phyloP scores from a whole-genome alignment of 2,113 vertebrate genomes.

The Seriola rivoliana region DNA sequence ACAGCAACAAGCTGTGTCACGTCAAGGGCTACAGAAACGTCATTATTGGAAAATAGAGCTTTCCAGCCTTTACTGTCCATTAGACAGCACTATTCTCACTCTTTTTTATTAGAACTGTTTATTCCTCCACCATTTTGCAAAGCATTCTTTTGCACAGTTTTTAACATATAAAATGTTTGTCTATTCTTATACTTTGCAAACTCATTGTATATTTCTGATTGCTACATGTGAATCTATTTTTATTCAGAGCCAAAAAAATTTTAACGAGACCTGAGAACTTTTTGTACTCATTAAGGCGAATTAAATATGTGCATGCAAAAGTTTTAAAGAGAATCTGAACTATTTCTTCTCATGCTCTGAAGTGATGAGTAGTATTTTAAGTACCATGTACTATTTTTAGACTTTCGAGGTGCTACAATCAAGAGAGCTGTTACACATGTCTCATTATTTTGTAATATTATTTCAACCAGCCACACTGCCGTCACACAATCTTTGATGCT shows the following conservation, averaged over 20 bases:
- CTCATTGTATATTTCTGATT: not conserved
- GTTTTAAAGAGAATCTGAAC: not conserved
- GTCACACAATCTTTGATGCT: not conserved
- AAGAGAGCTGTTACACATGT: not conserved
- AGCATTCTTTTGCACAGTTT: conserved; percentile 8
- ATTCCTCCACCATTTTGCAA: not conserved
- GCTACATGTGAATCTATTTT: not conserved
- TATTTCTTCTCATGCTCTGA: conserved; percentile 1
- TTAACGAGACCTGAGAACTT: conserved; percentile 5
- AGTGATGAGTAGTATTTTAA: not conserved
- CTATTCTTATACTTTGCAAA: not conserved
- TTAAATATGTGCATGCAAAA: conserved; percentile 5
- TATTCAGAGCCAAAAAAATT: not conserved
- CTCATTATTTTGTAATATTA: not conserved
- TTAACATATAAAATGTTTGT: not conserved
- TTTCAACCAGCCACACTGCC: not conserved
- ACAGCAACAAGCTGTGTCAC: conserved; percentile 88
- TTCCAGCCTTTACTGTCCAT: not conserved
- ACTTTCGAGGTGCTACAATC: not conserved
- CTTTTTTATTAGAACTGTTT: not conserved
- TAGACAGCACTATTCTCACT: not conserved
- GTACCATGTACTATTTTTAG: conserved; percentile 41
- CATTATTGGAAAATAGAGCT: conserved; percentile 85
- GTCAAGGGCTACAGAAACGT: conserved; percentile 93
- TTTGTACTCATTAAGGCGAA: conserved; percentile 22